Evolutionary conservation across 2,888 invertebrate genomes (phyloP).

Genomic region (Steinernema scapterisci): DNA sequence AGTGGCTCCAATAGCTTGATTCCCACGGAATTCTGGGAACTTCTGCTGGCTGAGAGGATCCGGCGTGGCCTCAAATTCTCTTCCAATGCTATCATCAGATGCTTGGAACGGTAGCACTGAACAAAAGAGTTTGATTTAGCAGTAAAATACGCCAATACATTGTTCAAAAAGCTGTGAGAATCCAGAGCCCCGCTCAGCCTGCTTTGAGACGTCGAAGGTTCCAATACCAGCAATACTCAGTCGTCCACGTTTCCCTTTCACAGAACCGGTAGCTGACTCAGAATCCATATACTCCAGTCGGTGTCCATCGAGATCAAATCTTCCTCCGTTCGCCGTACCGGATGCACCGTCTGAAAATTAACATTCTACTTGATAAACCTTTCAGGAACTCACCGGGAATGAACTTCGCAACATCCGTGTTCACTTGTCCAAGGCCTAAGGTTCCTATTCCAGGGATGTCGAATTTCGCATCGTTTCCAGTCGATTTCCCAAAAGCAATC

Average conservation of each 20-base stretch:
- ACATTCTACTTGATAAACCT: background rate
- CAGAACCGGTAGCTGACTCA: constrained; percentile 34
- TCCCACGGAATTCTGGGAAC: constrained; percentile 16
- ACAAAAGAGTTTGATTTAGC: background rate
- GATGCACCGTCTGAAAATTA: constrained; percentile 38
- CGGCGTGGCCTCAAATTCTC: constrained; percentile 35
- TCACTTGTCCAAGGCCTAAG: constrained; percentile 54
- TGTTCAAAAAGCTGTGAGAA: background rate
- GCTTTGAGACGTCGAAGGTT: constrained; percentile 34
- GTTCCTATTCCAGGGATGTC: constrained; percentile 49
- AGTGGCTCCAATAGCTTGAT: background rate
- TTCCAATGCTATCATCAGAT: constrained; percentile 2
- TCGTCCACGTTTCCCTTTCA: constrained; percentile 4
- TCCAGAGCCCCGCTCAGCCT: constrained; percentile 33
- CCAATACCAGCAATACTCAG: constrained; percentile 33
- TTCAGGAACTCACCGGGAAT: constrained; percentile 41
- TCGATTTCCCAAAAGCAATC: constrained; percentile 52
- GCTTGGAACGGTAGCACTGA: constrained; percentile 3
- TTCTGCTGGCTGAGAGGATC: constrained; percentile 30
- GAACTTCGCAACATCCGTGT: constrained; percentile 49
- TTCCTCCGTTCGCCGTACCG: constrained; percentile 48
- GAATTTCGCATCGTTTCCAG: constrained; percentile 52
- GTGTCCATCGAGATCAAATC: constrained; percentile 51
- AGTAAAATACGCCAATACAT: background rate
- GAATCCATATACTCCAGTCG: constrained; percentile 56